Evolutionary conservation across 2,888 invertebrate genomes (phyloP).

Genomic region (Caenorhabditis angaria): DNA sequence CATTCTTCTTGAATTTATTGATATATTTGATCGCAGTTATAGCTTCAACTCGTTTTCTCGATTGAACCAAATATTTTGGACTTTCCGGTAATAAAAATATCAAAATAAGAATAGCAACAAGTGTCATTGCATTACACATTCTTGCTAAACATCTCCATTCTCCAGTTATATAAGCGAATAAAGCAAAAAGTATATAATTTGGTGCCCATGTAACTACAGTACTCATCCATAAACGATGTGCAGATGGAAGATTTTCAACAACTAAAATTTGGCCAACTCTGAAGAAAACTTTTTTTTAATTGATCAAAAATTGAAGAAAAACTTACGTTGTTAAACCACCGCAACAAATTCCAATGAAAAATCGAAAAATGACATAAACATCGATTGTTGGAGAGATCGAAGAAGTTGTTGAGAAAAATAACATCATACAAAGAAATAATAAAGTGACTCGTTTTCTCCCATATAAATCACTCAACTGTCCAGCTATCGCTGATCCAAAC

Average conservation of each 20-base stretch:
- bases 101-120: constrained; percentile 41
- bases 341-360: constrained; percentile 53
- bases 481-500: constrained; percentile 49
- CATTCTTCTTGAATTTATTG: constrained; percentile 43
- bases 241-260: constrained; percentile 53
- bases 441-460: constrained; percentile 50
- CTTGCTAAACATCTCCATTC: constrained; percentile 48
- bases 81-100: constrained; percentile 57
- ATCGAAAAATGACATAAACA: constrained; percentile 49
- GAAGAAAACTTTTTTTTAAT: constrained; percentile 9
- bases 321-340: constrained; percentile 50
- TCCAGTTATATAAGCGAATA: constrained; percentile 46
- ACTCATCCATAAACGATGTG: constrained; percentile 54
- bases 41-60: constrained; percentile 40
- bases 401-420: constrained; percentile 39
- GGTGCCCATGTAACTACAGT: constrained; percentile 61
- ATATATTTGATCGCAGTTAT: constrained; percentile 46
- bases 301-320: not conserved
- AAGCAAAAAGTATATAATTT: constrained; percentile 54
- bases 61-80: constrained; percentile 54
- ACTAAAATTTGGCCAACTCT: constrained; percentile 52
- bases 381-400: constrained; percentile 50
- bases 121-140: constrained; percentile 45
- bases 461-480: constrained; percentile 53
- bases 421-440: constrained; percentile 40